Conservation (phyloP, 2,888 invertebrate species). For the Oxystoma pomonae region DNA sequence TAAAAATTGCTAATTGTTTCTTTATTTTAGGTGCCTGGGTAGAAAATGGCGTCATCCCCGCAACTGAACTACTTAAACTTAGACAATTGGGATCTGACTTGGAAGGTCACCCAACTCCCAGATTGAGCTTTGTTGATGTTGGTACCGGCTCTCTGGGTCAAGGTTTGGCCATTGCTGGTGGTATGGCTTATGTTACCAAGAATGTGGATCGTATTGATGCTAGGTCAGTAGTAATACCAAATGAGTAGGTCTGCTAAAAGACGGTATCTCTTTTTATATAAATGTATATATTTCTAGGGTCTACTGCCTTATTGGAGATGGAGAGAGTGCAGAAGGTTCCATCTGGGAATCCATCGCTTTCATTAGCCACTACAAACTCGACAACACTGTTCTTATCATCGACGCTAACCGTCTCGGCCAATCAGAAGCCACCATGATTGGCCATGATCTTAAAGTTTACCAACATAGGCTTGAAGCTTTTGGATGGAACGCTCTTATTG, state of each 20-base stretch:
- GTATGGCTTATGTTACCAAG: slow-evolving; percentile 97
- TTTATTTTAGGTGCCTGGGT: slow-evolving; percentile 74
- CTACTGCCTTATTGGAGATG: slow-evolving; percentile 94
- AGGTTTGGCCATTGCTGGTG: slow-evolving; percentile 90
- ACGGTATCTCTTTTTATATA: not conserved
- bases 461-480: slow-evolving; percentile 75
- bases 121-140: slow-evolving; percentile 95
- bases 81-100: slow-evolving; percentile 89
- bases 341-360: slow-evolving; percentile 97
- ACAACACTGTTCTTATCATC: slow-evolving; percentile 94
- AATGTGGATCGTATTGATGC: slow-evolving; percentile 77
- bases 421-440: slow-evolving; percentile 89
- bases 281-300: slow-evolving; percentile 57
- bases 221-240: slow-evolving; percentile 44
- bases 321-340: slow-evolving; percentile 97
- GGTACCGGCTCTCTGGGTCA: slow-evolving; percentile 98
- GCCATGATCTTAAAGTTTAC: slow-evolving; percentile 84
- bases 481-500: slow-evolving; percentile 83
- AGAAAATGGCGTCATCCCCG: slow-evolving; percentile 86
- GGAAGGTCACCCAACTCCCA: slow-evolving; percentile 98
- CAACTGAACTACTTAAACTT: slow-evolving; percentile 72
- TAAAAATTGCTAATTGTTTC: too few relatives aligned
- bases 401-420: slow-evolving; percentile 97
- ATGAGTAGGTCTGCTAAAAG: not conserved
- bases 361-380: slow-evolving; percentile 88